phyloP scores from a whole-genome alignment of 2,113 vertebrate genomes.

The Barnardius zonarius region DNA sequence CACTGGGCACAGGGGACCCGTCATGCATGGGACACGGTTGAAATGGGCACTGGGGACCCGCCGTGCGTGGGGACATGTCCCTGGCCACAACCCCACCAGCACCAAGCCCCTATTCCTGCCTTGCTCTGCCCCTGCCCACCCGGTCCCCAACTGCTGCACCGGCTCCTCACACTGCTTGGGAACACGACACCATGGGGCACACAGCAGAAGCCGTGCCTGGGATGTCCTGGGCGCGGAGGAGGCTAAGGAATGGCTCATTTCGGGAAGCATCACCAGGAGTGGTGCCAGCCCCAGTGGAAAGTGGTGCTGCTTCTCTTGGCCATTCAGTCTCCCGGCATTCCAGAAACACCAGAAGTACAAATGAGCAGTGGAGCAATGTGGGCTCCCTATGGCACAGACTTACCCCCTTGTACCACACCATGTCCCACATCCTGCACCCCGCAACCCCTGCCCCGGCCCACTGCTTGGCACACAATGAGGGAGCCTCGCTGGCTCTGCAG shows the following conservation, averaged over 20 bases:
- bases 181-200: neutral
- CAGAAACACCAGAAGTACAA: fast-evolving
- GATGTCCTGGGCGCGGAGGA: neutral
- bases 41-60: neutral
- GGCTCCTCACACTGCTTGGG: fast-evolving
- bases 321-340: neutral
- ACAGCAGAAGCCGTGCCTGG: neutral
- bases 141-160: neutral
- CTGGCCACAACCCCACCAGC: neutral
- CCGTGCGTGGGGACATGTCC: neutral
- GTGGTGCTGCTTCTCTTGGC: fast-evolving
- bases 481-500: neutral
- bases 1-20: neutral
- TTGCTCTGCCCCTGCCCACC: neutral
- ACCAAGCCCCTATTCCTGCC: neutral
- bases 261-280: fast-evolving
- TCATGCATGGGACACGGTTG: fast-evolving
- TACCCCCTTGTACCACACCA: fast-evolving
- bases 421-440: neutral
- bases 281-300: neutral
- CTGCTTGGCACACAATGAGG: fast-evolving
- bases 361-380: fast-evolving
- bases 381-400: fast-evolving
- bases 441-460: neutral
- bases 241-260: neutral